These are phyloP conservation scores for Sebastes miniatus DNA, from an alignment of 2,797 vertebrate genomes.

Conservation along the genomic window DNA sequence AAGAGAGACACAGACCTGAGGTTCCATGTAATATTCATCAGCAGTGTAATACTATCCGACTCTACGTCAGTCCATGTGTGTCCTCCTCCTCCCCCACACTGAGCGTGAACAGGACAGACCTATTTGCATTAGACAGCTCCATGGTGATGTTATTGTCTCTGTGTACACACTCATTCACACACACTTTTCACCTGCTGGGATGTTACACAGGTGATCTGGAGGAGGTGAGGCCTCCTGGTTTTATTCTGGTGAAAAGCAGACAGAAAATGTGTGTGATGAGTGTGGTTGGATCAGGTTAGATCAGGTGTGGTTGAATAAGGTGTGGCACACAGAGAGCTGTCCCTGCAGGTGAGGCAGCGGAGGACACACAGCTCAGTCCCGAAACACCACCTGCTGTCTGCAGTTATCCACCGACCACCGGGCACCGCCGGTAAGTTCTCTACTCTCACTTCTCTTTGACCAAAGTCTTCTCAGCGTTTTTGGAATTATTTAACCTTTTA, in stretches of 20 bases:
- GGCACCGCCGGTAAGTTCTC: not conserved
- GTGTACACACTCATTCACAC: not conserved
- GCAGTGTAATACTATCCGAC: slow-evolving; percentile 16
- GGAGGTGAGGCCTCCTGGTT: not conserved
- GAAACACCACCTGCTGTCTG: not conserved
- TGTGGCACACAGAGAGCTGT: not conserved
- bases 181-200: not conserved
- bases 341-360: not conserved
- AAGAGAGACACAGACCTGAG: not conserved
- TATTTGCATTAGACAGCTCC: slow-evolving; percentile 52
- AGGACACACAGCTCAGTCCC: not conserved
- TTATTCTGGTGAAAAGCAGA: not conserved
- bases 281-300: not conserved
- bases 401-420: not conserved
- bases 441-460: not conserved
- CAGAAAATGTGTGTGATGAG: not conserved
- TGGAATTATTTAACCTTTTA: not conserved
- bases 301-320: not conserved
- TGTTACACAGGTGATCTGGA: not conserved
- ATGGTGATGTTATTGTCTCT: slow-evolving; percentile 10
- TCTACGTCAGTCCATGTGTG: not conserved
- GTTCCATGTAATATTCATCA: slow-evolving; percentile 42
- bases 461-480: not conserved
- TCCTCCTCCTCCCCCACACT: slow-evolving; percentile 2
- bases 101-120: not conserved